phyloP scores from a whole-genome alignment of 1,140 invertebrate genomes.

The Drosophila pallidifrons region DNA sequence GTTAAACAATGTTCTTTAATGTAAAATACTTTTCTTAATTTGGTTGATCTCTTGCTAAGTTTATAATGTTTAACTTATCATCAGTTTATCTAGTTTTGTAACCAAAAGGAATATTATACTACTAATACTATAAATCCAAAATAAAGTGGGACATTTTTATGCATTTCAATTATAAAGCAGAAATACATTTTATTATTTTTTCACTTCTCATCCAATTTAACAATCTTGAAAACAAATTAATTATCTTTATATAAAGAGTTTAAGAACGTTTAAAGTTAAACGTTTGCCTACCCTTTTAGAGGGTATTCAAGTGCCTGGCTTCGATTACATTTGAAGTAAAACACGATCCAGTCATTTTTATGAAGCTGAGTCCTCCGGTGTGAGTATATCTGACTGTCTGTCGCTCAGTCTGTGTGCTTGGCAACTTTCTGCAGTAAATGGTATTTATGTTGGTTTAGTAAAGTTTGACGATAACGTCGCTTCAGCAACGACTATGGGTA shows the following conservation, averaged over 20 bases:
- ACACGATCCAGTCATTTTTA: constrained; percentile 68
- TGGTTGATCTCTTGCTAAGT: no score
- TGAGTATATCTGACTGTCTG: constrained; percentile 19
- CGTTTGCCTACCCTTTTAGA: neutral
- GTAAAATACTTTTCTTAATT: neutral
- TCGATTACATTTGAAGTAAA: constrained; percentile 14
- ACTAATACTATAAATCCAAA: no score
- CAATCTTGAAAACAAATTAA: no score
- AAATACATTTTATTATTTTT: no score
- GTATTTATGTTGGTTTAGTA: constrained; percentile 83
- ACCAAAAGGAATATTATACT: no score
- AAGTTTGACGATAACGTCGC: constrained; percentile 76
- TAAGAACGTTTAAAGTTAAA: no score
- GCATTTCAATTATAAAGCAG: no score
- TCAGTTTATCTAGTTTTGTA: no score
- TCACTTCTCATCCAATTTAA: neutral
- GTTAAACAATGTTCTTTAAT: neutral
- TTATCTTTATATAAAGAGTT: no score
- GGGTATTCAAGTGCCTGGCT: constrained; percentile 45
- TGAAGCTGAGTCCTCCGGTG: constrained; percentile 47
- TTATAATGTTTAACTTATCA: no score
- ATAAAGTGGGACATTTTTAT: no score
- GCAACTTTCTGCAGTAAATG: constrained; percentile 80
- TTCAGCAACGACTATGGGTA: constrained; percentile 18
- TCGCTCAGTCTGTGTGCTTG: constrained; percentile 22